Base-by-base conservation (phyloP, 1,140 invertebrate genomes). In the Cylas formicarius region DNA sequence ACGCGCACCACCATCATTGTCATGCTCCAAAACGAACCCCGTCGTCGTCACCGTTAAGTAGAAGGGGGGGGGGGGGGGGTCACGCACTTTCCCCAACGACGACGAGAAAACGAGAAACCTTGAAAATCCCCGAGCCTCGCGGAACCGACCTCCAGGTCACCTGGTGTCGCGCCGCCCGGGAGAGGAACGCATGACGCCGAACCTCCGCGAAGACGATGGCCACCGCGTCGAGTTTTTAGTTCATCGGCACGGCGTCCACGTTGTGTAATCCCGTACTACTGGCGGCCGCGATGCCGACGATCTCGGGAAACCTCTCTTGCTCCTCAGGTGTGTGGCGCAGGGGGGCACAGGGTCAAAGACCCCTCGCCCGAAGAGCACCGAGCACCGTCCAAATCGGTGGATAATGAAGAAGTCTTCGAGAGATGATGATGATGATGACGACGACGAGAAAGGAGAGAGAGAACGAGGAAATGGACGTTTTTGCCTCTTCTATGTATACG, bases 251-350 rank as follows among this genome's bases (percentile, higher is more conserved):
- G 47, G 54, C 55, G 55, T 48, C 50, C 52, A 50, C 42, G 54
- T 60, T 55, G 52, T 58, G 58, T 61, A 58, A 61, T 60, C 57
- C 57, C 57, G 57, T 58, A 56, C 51, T 57, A 55, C 49, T 55
- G 52, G 54, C 52, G 50, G 47, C 49, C 52, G 54, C 35, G 20
- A 28, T 48, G 50, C 44, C 49, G 46, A 46, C 44, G 41, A 47
- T 35, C 44, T 26, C 57, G 58, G 60, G 57, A 58, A 57, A 56
- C 51, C 34, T 40, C 40, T n/a, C 8, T 45, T 20, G 13, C 18
- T 26, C 11, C 14, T 23, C 20, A 18, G n/a, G 38, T 16, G 31
- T 32, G 18, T 39, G 50, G 31, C 57, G 54, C 48, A 56, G 57
- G 57, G 58, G 53, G 54, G 55, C 58, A 56, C 50, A 46, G 41